phyloP scores from a whole-genome alignment of 2,888 invertebrate genomes.

The Nomada ferruginata region DNA sequence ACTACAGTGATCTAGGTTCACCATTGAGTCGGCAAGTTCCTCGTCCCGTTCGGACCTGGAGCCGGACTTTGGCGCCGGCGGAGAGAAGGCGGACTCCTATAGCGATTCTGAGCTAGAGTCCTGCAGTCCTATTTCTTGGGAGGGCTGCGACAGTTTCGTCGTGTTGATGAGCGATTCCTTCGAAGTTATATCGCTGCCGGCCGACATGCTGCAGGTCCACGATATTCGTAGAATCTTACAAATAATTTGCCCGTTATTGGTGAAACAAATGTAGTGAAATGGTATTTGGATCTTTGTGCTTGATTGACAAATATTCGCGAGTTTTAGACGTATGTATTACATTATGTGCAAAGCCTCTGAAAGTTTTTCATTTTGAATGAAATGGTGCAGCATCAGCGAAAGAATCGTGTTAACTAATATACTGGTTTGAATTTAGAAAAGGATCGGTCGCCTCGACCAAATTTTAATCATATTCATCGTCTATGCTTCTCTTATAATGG shows the following conservation, averaged over 20 bases:
- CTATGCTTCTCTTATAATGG: too few relatives aligned
- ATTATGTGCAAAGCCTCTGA: too few relatives aligned
- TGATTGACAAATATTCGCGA: too few relatives aligned
- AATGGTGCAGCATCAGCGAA: too few relatives aligned
- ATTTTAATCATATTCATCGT: too few relatives aligned
- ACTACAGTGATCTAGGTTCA: conserved; percentile 71
- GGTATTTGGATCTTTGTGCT: too few relatives aligned
- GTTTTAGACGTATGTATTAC: too few relatives aligned
- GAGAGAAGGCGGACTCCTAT: conserved; percentile 63
- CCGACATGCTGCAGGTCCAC: conserved; percentile 82
- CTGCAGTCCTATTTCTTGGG: conserved; percentile 60
- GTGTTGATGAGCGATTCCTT: conserved; percentile 84
- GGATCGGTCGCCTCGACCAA: not conserved
- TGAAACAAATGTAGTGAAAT: not conserved
- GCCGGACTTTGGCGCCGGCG: conserved; percentile 73
- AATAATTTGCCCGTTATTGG: not conserved
- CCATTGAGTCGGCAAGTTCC: conserved; percentile 83
- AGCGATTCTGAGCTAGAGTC: conserved; percentile 71
- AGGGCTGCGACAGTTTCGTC: conserved; percentile 80
- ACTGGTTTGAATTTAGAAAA: not conserved
- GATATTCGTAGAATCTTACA: not conserved
- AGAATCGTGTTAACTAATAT: too few relatives aligned
- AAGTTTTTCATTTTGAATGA: too few relatives aligned
- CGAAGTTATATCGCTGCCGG: conserved; percentile 83
- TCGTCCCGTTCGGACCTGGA: conserved; percentile 82